Evolutionary conservation across 2,888 invertebrate genomes (phyloP), one percentile per base, ranked within the genome.

Genomic region (Agonopterix subpropinquella): DNA sequence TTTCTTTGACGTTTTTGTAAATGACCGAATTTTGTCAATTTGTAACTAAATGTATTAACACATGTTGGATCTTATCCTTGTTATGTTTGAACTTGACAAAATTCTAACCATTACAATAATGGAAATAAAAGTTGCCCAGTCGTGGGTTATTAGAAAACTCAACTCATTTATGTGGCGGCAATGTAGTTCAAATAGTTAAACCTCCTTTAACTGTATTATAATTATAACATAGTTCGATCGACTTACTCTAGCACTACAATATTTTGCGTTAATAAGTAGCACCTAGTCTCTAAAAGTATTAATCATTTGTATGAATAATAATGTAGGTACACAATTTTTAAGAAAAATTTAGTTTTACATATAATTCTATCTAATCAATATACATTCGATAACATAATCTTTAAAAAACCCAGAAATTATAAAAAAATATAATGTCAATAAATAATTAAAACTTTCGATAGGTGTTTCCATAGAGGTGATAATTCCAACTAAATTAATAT

Each of bases 401-500:
- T 43, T 36, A 47, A 41, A 47, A 48, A 45, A 48, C 28, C 28
- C 28, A 28, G 50, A 44, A 45, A 47, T 53, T 11, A 54, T 52
- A 52, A 52, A 49, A 52, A 54, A 56, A 44, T 36, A 39, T 46
- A 47, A 47, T 43, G 48, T 48, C 49, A 57, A 52, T 56, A 52
- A 57, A 52, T 52, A 51, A 43, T 47, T 49, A 50, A 52, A 50
- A 13, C 39, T 49, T 35, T 45, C 5, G 43, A 56, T 45, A 54
- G 49, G 47, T 55, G 54, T 52, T 53, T 52, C 28, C 49, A 52
- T 54, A 59, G 53, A 47, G 59, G 56, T 59, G 62, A 64, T 56
- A 67, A 63, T 64, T 60, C 61, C 62, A 67, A 62, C 62, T 76
- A 77, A 77, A 59, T 62, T 11, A 69, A 63, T 70, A 73, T 80